A percentile compares a stretch with the other conserved stretches of the same genome.
Evolutionary conservation across 2,888 invertebrate genomes (phyloP).

Genomic region (Xestia c-nigrum): DNA sequence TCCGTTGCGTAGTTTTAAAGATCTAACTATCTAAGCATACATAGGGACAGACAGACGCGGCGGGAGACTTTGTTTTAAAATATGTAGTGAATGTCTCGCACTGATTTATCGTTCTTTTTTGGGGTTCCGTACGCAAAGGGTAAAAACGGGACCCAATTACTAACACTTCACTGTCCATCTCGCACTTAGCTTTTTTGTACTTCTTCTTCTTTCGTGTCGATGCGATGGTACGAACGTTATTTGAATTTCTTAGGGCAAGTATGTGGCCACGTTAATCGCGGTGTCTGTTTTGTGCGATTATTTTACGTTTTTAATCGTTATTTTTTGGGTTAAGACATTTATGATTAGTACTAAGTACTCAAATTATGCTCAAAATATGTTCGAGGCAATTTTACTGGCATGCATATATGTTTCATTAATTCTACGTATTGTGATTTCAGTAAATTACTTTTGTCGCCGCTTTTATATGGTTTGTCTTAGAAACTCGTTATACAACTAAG

Average conservation of each 20-base stretch:
- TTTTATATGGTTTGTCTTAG: neutral
- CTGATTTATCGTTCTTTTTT: too few species aligned
- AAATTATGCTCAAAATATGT: accelerated
- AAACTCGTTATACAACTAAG: neutral
- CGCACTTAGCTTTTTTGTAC: neutral
- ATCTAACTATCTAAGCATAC: too few species aligned
- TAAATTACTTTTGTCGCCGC: neutral
- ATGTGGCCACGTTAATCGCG: neutral
- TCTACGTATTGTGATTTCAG: neutral
- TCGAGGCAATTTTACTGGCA: neutral
- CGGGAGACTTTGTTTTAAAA: too few species aligned
- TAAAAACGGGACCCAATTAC: too few species aligned
- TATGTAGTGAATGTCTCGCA: too few species aligned
- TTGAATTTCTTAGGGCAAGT: neutral
- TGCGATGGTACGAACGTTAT: neutral
- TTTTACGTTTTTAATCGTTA: neutral
- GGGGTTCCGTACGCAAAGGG: too few species aligned
- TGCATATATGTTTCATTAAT: neutral
- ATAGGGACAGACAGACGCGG: too few species aligned
- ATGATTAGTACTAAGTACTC: neutral
- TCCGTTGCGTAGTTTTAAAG: too few species aligned
- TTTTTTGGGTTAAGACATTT: neutral
- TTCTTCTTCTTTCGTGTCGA: neutral
- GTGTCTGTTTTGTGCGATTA: neutral
- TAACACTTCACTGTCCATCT: too few species aligned